Evolutionary conservation across 2,113 vertebrate species (phyloP).

Genomic region (Oxyruncus cristatus): DNA sequence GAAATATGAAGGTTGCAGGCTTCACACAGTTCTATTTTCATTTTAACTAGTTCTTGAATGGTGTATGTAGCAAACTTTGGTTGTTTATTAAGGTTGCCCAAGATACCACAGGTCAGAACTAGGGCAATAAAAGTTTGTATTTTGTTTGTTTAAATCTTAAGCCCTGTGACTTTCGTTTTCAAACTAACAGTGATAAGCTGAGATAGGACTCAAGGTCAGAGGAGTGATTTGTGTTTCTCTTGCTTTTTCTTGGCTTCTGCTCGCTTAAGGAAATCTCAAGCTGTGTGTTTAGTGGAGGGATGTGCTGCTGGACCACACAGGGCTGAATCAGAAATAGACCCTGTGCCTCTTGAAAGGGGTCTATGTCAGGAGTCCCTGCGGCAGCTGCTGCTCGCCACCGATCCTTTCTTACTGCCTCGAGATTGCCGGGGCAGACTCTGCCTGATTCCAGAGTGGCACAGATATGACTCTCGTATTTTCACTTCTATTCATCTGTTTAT

Average conservation of each 20-base stretch:
- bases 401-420: not conserved
- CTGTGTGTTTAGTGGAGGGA: not conserved
- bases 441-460: not conserved
- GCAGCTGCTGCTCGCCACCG: not conserved
- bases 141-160: slow-evolving; percentile 45
- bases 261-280: not conserved
- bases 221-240: slow-evolving; percentile 24
- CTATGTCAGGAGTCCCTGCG: not conserved
- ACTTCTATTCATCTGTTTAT: not conserved
- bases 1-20: not conserved
- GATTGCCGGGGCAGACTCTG: accelerated
- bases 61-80: not conserved
- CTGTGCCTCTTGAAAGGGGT: not conserved
- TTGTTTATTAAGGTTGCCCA: not conserved
- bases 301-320: not conserved
- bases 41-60: not conserved
- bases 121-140: slow-evolving; percentile 16
- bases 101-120: not conserved
- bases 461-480: not conserved
- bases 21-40: not conserved
- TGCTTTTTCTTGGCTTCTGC: slow-evolving; percentile 23
- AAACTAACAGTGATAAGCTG: slow-evolving; percentile 11
- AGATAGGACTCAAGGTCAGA: slow-evolving; percentile 57
- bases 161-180: slow-evolving; percentile 41
- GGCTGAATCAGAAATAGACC: not conserved